Evolutionary conservation across 1,140 invertebrate species (phyloP).

Genomic region (Lysiphlebus fabarum): DNA sequence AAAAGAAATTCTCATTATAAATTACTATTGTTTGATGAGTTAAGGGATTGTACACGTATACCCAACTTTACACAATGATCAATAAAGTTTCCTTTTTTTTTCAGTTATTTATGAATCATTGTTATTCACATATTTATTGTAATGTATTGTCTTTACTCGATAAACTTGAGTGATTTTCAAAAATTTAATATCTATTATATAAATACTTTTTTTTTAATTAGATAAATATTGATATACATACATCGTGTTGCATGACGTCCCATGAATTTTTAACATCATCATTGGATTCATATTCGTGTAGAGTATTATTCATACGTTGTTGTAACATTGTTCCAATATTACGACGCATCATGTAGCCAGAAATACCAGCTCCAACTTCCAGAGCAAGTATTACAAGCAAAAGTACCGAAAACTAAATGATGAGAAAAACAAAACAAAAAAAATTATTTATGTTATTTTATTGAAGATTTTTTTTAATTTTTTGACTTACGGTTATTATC

Average conservation of each 20-base stretch:
- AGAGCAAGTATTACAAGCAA: conserved; percentile 78
- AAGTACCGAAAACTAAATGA: conserved; percentile 73
- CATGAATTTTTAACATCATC: conserved; percentile 65
- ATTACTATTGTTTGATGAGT: too few relatives aligned
- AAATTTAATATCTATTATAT: too few relatives aligned
- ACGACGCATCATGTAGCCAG: conserved; percentile 75
- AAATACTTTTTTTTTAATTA: neutral
- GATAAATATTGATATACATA: conserved; percentile 50
- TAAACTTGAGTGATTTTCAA: too few relatives aligned
- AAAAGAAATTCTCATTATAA: too few relatives aligned
- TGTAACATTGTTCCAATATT: conserved; percentile 67
- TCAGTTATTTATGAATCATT: too few relatives aligned
- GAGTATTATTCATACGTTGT: conserved; percentile 65
- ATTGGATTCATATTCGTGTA: conserved; percentile 64
- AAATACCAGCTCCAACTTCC: conserved; percentile 80
- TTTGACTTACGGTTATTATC: conserved; percentile 71
- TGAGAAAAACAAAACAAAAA: conserved; percentile 2
- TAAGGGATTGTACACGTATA: too few relatives aligned
- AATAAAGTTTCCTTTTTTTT: too few relatives aligned
- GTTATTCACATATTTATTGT: too few relatives aligned
- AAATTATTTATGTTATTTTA: too few relatives aligned
- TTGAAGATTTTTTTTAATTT: conserved; percentile 7
- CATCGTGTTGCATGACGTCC: conserved; percentile 76
- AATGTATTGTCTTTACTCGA: too few relatives aligned
- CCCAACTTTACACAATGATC: too few relatives aligned